Conservation (phyloP, 1,140 invertebrate genomes). For the Diachasma alloeum region DNA sequence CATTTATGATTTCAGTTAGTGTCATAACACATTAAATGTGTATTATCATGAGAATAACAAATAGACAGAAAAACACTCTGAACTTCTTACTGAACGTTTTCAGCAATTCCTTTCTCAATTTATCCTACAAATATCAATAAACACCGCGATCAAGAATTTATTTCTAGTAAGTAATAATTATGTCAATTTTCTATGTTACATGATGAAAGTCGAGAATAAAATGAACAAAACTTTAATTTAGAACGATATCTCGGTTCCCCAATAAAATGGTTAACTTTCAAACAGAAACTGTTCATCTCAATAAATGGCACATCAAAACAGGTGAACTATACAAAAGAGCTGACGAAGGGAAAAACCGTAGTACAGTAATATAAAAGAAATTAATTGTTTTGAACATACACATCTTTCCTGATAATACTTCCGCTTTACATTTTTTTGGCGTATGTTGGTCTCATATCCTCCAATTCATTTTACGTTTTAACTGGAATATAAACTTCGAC, state of each 20-base stretch:
- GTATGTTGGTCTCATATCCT: no score
- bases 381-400: no score
- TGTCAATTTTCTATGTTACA: neutral
- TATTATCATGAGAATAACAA: slow-evolving; percentile 38
- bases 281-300: neutral
- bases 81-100: neutral
- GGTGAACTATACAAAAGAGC: slow-evolving; percentile 31
- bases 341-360: neutral
- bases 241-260: neutral
- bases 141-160: slow-evolving; percentile 32
- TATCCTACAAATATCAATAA: slow-evolving; percentile 20
- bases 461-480: no score
- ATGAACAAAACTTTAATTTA: neutral
- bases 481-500: no score
- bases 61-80: slow-evolving; percentile 24
- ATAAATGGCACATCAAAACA: slow-evolving; percentile 51
- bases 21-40: slow-evolving; percentile 37
- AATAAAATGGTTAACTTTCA: neutral
- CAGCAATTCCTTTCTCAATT: neutral
- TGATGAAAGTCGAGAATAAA: slow-evolving; percentile 19
- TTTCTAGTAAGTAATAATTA: slow-evolving; percentile 15
- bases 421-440: no score
- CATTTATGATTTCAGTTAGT: slow-evolving; percentile 17
- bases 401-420: no score
- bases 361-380: slow-evolving; percentile 29